Base-by-base conservation (phyloP, 2,888 invertebrate species). In the Seira sanloemensis region DNA sequence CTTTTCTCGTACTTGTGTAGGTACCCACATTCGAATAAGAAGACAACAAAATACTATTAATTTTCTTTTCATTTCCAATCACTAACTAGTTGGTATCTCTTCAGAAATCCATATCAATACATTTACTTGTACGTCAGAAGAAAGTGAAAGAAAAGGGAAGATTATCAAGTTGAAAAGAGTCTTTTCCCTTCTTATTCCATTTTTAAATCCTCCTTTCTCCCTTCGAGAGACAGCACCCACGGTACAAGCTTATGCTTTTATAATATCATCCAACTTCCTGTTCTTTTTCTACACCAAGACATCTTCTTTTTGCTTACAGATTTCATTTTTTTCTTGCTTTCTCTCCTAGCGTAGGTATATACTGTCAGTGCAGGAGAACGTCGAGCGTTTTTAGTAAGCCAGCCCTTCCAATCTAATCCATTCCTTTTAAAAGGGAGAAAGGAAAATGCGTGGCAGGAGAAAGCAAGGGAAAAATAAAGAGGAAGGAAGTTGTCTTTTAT, bases 61-160 rank as follows among this genome's bases (percentile, higher is more conserved):
- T 54, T 76, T 50, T 58, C 62, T 66, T 18, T 25, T 19, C 26
- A 58, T 74, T 79, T 78, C 66, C 37, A 37, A 9, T 37, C 37
- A 12, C 37, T 37, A 5, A 37, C 37, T 37, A 37, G 37, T 12
- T 37, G 7, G 37, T 12, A 5, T 37, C 37, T 9, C 37, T 37
- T 37, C 12, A 37, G 37, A 9, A 37, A 5, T 37, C n/a, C n/a
- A n/a, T n/a, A n/a, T n/a, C n/a, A n/a, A 37, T 16, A 76, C 37
- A 1, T 27, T 62, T 24, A 37, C 68, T 12, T 19, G 2, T 24
- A 26, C 62, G 62, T 27, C 58, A 74, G 50, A 88, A 90, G 88
- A 74, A 71, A n/a, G 68, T 69, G 58, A 7, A 23, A 24, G 50
- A 27, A 73, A 50, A 26, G 67, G 50, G 26, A 27, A 66, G 75